Evolutionary conservation across 2,888 invertebrate species (phyloP), one percentile per base, ranked within the genome.

Genomic region (Coenonympha arcania): DNA sequence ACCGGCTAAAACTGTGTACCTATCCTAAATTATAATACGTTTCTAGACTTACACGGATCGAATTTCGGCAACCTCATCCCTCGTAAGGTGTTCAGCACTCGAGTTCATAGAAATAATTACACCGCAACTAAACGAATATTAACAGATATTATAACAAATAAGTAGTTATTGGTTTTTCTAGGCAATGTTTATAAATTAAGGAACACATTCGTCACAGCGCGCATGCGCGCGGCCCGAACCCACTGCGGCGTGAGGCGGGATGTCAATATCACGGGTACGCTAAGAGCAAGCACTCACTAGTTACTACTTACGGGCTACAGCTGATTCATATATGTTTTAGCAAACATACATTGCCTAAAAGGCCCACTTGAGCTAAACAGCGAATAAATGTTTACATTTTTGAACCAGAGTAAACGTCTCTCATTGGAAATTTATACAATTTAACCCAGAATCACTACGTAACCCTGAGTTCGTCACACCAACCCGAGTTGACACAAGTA

Each of bases 21-120:
- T n/a, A n/a, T n/a, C n/a, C n/a, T n/a, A n/a, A 22, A 28, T 18
- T 37, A 36, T 19, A 58, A 52, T 56, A 60, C 46, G 52, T 46
- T 30, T 46, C 33, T 46, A 54, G 52, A 77, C 78, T 80, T 66
- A 79, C 79, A 65, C 45, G 76, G 60, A 65, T 80, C 79, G 63
- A 79, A 71, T 72, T 76, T 79, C 68, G 74, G 76, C 61, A 79
- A 66, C 66, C 76, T 81, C 81, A 82, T 82, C 53, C 67, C 72
- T 68, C 61, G 60, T 45, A 44, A 24, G 51, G 50, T 33, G 42
- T 24, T 45, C 50, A n/a, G n/a, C n/a, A n/a, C n/a, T 40, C 49
- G 58, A 62, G 60, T 62, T 55, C 60, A 60, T 62, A 60, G 61
- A 59, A 58, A n/a, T n/a, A n/a, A 58, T 50, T 57, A 39, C 48